A percentile compares a stretch with the other conserved stretches of the same genome.
These are phyloP conservation scores for Idaea straminata DNA, from an alignment of 2,888 invertebrate genomes.

Conservation along the genomic window DNA sequence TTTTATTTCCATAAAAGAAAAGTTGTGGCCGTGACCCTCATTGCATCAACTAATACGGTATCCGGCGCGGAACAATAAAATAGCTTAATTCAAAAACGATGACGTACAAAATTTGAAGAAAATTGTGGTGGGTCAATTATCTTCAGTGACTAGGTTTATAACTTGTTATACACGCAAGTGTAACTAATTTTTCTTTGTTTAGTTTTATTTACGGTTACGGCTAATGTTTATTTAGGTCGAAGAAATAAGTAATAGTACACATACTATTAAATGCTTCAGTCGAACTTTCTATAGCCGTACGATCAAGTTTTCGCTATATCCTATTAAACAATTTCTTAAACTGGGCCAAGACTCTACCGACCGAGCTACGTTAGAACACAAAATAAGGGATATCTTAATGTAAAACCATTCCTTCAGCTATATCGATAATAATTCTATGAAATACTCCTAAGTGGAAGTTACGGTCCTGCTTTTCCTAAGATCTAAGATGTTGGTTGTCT, in stretches of 20 bases:
- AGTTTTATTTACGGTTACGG: background rate
- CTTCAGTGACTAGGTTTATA: conserved; percentile 15
- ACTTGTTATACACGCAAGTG: conserved; percentile 1
- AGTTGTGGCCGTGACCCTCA: conserved; percentile 40
- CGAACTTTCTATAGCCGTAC: background rate
- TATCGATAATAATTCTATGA: background rate
- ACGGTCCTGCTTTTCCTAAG: conserved; percentile 12
- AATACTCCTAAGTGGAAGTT: conserved; percentile 16
- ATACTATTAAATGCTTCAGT: background rate
- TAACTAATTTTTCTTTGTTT: background rate
- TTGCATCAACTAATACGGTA: conserved; percentile 54
- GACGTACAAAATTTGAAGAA: conserved; percentile 27
- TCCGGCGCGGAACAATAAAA: conserved; percentile 37
- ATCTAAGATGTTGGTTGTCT: conserved; percentile 22
- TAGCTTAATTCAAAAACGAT: conserved; percentile 31
- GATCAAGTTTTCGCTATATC: background rate
- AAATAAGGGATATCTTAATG: background rate
- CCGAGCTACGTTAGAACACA: background rate
- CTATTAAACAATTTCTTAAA: background rate
- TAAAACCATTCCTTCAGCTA: background rate
- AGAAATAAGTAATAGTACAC: background rate
- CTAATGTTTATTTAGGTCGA: background rate
- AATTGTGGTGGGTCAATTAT: conserved; percentile 17
- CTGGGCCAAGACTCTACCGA: background rate
- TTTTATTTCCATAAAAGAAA: conserved; percentile 39